Conservation (phyloP, 2,888 invertebrate species). For the Auanema freiburgensis region DNA sequence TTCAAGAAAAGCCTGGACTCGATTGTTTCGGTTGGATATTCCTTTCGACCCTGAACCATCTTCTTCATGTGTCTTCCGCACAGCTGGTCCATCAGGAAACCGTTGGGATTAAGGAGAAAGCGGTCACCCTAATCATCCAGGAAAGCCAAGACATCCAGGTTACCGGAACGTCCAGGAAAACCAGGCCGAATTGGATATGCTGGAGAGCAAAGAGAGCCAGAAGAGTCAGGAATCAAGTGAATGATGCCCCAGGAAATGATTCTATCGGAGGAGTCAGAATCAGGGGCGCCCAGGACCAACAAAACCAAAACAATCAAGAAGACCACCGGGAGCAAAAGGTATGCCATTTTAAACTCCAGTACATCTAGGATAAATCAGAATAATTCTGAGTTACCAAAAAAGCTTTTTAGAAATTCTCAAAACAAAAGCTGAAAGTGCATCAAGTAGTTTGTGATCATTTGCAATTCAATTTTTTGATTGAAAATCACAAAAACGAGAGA, state of each 20-base stretch:
- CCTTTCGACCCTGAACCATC: slow-evolving; percentile 63
- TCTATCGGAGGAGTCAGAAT: slow-evolving; percentile 62
- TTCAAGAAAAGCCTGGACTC: slow-evolving; percentile 55
- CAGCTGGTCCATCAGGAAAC: slow-evolving; percentile 61
- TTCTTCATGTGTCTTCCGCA: slow-evolving; percentile 63
- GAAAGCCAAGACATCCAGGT: slow-evolving; percentile 56
- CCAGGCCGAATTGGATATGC: slow-evolving; percentile 58
- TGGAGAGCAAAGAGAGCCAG: slow-evolving; percentile 53
- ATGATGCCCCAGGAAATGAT: slow-evolving; percentile 63
- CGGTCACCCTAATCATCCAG: slow-evolving; percentile 54
- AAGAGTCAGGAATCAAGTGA: slow-evolving; percentile 60
- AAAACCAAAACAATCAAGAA: slow-evolving; percentile 61
- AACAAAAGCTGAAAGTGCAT: no score
- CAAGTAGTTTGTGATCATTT: no score
- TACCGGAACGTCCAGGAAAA: slow-evolving; percentile 24
- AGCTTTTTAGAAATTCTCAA: not conserved
- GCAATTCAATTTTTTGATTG: not conserved
- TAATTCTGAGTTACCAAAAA: slow-evolving; percentile 2
- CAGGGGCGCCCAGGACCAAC: slow-evolving; percentile 61
- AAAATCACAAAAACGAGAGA: not conserved
- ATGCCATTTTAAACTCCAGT: slow-evolving; percentile 60
- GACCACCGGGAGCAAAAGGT: slow-evolving; percentile 61
- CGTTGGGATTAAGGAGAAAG: slow-evolving; percentile 62
- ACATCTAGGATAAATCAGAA: slow-evolving; percentile 60
- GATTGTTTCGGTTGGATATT: slow-evolving; percentile 63